Evolutionary conservation across 2,888 invertebrate species (phyloP).

Genomic region (Sarcophaga rosellei): DNA sequence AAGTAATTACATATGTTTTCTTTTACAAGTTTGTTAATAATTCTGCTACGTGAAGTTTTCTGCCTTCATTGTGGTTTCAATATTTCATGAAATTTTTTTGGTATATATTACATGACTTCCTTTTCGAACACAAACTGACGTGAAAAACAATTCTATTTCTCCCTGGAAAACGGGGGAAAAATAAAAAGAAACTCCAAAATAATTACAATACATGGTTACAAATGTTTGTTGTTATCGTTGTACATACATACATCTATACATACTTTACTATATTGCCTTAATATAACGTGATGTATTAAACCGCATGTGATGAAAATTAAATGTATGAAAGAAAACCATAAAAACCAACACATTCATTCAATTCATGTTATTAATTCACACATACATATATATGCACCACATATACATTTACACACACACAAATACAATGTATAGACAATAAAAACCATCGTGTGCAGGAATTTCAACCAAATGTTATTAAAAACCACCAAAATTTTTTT

Average conservation of each 20-base stretch:
- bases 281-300: conserved; percentile 36
- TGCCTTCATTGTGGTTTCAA: too few species aligned
- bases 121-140: too few species aligned
- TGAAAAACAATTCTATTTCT: too few species aligned
- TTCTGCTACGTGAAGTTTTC: too few species aligned
- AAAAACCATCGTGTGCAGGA: neutral
- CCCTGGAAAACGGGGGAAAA: neutral
- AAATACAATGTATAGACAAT: neutral
- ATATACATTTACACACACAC: neutral
- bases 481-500: conserved; percentile 17
- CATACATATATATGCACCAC: neutral
- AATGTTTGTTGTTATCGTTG: neutral
- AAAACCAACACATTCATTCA: conserved; percentile 41
- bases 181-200: neutral
- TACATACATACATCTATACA: neutral
- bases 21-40: too few species aligned
- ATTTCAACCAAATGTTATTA: neutral
- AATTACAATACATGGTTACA: neutral
- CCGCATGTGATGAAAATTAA: conserved; percentile 47
- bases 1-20: too few species aligned
- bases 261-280: conserved; percentile 2
- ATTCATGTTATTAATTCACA: neutral
- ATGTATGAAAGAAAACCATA: conserved; percentile 7
- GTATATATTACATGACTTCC: too few species aligned
- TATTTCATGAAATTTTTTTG: too few species aligned